A percentile compares a stretch with the other conserved stretches of the same genome.
These are phyloP conservation scores for Dryococelus australis DNA, from an alignment of 2,888 invertebrate genomes.

Conservation along the genomic window DNA sequence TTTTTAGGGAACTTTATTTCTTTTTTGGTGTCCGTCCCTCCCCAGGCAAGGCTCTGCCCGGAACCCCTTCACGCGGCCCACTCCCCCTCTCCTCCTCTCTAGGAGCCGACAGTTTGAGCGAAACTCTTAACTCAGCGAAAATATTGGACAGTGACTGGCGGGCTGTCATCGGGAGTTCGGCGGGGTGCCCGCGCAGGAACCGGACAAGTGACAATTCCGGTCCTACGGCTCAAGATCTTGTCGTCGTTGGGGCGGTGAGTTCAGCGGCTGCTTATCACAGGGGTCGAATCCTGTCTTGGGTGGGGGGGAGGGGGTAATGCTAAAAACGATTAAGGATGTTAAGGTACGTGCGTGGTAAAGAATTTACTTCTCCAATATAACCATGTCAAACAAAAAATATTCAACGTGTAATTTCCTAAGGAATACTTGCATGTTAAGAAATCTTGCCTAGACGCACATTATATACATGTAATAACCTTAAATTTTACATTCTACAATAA, in stretches of 20 bases:
- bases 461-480: no score
- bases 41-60: slow-evolving; percentile 50
- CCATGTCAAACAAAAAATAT: no score
- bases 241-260: neutral
- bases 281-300: no score
- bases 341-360: no score
- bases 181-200: neutral
- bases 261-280: no score
- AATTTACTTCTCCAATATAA: no score
- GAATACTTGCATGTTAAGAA: no score
- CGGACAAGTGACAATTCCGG: neutral
- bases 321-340: no score
- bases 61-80: slow-evolving; percentile 45
- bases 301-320: no score
- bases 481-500: no score
- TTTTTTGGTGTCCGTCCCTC: slow-evolving; percentile 36
- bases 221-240: neutral
- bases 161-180: slow-evolving; percentile 12
- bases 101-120: slow-evolving; percentile 41
- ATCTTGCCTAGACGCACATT: no score
- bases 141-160: slow-evolving; percentile 40
- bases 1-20: neutral
- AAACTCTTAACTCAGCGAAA: slow-evolving; percentile 44
- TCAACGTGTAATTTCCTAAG: no score
- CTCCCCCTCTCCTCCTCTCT: slow-evolving; percentile 47